Base-by-base conservation (phyloP, 2,113 vertebrate genomes). In the Clupea harengus region DNA sequence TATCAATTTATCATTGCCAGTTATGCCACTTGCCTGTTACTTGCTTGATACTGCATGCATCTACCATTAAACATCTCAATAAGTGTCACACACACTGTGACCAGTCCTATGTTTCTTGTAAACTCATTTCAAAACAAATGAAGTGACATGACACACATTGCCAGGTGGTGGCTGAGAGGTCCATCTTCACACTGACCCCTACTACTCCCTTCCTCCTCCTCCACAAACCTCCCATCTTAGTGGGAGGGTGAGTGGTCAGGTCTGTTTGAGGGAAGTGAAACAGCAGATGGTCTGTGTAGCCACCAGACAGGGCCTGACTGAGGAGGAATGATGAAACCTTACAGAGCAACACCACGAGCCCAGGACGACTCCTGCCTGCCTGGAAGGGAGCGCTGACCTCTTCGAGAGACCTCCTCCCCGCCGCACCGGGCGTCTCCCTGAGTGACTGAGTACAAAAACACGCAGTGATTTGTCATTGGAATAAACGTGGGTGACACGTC, bases 1-100 rank as follows among this genome's bases (percentile, higher is more conserved):
- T 88, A 83, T 90, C 87, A 83, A 89, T 85, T 88, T 89, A 89
- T 90, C 84, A 80, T 78, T 86, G 89, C 28, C 45, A 90, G 88
- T 89, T 60, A 49, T 84, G 86, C 85, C 83, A 84, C 54, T 85
- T 83, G 86, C 46, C n/a, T 46, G 50, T 46, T 85, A n/a, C 25
- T 86, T 39, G 39, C 39, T 39, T 39, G 39, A 82, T 64, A 45
- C 82, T 86, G 75, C 84, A 87, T 49, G 54, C 47, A 78, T 78
- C 72, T 78, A 15, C 15, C 32, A 39, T 17, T 15, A 39, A 39
- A 78, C 1, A 13, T 78, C 72, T 78, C 32, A 32, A 32, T 78
- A 1, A 17, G 11, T 13, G n/a, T 28, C n/a, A 11, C n/a, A 67
- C 13, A 44, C 28, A 39, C 72, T 17, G 28, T 39, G 3, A 32